phyloP scores from a whole-genome alignment of 30 jellyfish, hydroid and myxozoan species.

The Phacellophora camtschatica region DNA sequence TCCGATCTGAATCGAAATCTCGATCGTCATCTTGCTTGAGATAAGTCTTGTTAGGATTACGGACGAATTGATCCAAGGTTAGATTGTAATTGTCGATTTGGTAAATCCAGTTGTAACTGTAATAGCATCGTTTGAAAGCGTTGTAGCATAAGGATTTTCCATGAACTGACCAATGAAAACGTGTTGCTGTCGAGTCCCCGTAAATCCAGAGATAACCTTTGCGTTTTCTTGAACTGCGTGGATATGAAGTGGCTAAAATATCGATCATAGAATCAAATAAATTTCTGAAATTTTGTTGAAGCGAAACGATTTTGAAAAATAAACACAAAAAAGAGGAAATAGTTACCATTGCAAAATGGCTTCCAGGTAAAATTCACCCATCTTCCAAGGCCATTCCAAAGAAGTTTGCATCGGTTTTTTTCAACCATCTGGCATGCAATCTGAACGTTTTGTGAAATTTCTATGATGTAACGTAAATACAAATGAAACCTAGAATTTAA shows the following conservation, averaged over 20 bases:
- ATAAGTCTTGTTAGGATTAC: conserved; percentile 66
- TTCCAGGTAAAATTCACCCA: conserved; percentile 92
- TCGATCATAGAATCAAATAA: too few relatives aligned
- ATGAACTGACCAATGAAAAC: conserved; percentile 72
- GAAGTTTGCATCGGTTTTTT: conserved; percentile 21
- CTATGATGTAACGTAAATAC: background rate
- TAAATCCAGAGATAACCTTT: conserved; percentile 83
- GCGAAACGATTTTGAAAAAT: too few relatives aligned
- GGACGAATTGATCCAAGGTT: conserved; percentile 70
- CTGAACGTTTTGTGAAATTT: conserved; percentile 1
- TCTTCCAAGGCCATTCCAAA: conserved; percentile 95
- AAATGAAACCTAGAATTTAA: background rate
- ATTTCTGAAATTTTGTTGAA: too few relatives aligned
- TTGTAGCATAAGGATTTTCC: conserved; percentile 65
- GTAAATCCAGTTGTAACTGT: conserved; percentile 91
- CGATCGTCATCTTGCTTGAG: conserved; percentile 54
- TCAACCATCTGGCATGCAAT: conserved; percentile 26
- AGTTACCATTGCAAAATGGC: conserved; percentile 85
- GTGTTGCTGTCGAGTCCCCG: conserved; percentile 95
- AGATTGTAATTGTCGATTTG: conserved; percentile 84
- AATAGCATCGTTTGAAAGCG: conserved; percentile 66
- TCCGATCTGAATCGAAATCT: conserved; percentile 65
- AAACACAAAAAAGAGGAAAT: too few relatives aligned
- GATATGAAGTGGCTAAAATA: conserved; percentile 22
- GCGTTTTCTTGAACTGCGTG: conserved; percentile 34